Conservation (phyloP, 2,888 invertebrate species). For the Spilarctia lutea region DNA sequence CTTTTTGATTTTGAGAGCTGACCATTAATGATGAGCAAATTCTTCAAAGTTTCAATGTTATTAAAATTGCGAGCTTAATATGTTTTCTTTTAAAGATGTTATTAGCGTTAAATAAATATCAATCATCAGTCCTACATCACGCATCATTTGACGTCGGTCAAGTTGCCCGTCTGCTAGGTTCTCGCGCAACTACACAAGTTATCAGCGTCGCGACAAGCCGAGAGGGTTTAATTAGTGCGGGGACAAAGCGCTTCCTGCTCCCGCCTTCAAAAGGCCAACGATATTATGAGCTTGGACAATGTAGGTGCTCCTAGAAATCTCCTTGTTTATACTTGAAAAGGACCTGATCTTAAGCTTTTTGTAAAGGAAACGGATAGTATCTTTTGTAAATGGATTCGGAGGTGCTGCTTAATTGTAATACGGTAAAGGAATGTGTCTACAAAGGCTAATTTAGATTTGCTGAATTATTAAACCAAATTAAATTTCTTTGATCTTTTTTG, state of each 20-base stretch:
- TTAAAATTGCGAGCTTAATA: not conserved
- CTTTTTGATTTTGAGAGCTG: not conserved
- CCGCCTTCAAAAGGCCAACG: constrained; percentile 54
- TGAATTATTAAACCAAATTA: not conserved
- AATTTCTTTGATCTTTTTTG: not conserved
- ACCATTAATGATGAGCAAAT: not conserved
- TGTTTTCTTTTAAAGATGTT: not conserved
- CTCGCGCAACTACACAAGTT: constrained; percentile 43
- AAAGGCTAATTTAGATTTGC: not conserved
- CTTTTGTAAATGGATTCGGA: constrained; percentile 1
- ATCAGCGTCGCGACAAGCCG: constrained; percentile 51
- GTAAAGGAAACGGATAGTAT: constrained; percentile 36
- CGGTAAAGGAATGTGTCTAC: not conserved
- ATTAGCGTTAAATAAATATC: not conserved
- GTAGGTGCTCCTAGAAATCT: constrained; percentile 47
- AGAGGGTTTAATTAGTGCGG: constrained; percentile 64
- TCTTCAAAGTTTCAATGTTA: not conserved
- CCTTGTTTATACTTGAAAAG: constrained; percentile 54
- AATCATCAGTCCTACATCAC: not conserved
- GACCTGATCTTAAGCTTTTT: constrained; percentile 47
- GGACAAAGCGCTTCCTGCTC: constrained; percentile 62
- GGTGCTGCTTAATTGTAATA: constrained; percentile 6
- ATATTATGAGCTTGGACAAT: constrained; percentile 61
- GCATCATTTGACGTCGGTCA: not conserved
- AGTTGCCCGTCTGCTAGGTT: constrained; percentile 27